Conservation (phyloP, 2,797 vertebrate species). For the Hirundo rustica region DNA sequence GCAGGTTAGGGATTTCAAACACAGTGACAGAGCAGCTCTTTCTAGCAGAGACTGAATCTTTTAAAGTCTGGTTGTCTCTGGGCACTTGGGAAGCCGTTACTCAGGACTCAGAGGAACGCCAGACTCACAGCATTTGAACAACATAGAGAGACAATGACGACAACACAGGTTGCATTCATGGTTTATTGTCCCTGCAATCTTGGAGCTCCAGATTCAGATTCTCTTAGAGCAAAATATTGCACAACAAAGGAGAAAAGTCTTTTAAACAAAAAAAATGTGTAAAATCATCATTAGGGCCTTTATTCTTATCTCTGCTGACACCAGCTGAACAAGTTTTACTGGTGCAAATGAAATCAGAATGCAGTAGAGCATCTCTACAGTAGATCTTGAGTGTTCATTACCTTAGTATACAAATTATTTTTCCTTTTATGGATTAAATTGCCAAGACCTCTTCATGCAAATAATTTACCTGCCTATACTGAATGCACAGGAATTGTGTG, state of each 20-base stretch:
- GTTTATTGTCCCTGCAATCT: background rate
- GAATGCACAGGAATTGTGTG: background rate
- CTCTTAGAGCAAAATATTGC: background rate
- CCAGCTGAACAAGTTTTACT: background rate
- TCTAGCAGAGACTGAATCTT: background rate
- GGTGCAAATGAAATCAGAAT: background rate
- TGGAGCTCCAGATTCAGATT: background rate
- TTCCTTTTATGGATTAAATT: background rate
- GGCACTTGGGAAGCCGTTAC: background rate
- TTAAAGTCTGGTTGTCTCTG: background rate
- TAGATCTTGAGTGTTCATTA: background rate
- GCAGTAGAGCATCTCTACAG: background rate
- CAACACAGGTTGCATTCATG: background rate
- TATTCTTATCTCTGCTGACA: background rate
- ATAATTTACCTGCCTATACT: background rate
- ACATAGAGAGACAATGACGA: background rate
- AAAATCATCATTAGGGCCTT: background rate
- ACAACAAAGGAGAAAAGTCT: background rate
- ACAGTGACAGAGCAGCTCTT: background rate
- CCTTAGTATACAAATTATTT: background rate
- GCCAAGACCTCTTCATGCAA: background rate
- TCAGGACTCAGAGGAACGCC: accelerated
- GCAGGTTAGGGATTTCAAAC: background rate
- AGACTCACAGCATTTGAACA: too few relatives aligned
- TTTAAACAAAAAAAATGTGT: background rate